Evolutionary conservation across 2,113 vertebrate genomes (phyloP).

Genomic region (Hepsetus odoe): DNA sequence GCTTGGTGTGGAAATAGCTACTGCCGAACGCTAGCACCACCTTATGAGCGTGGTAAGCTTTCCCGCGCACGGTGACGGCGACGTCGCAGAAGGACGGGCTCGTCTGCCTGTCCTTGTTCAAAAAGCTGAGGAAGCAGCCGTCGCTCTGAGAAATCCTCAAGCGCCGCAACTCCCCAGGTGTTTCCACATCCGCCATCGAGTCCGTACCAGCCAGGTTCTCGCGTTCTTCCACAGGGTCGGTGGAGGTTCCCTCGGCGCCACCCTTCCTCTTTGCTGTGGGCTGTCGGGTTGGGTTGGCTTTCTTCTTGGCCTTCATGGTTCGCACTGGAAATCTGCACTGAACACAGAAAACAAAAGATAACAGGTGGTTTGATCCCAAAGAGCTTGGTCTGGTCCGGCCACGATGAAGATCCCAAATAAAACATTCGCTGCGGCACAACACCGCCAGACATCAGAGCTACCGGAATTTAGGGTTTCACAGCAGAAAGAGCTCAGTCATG

Average conservation of each 20-base stretch:
- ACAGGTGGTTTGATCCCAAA: too few relatives aligned
- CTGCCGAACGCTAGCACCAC: slow-evolving; percentile 95
- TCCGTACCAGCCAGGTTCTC: not conserved
- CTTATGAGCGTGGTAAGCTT: slow-evolving; percentile 87
- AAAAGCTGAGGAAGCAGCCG: slow-evolving; percentile 85
- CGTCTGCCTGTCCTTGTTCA: slow-evolving; percentile 90
- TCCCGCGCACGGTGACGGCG: slow-evolving; percentile 87
- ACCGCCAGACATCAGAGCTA: too few relatives aligned
- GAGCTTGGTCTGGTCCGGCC: too few relatives aligned
- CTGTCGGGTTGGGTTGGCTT: slow-evolving; percentile 47
- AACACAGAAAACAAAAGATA: not conserved
- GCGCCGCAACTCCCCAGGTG: slow-evolving; percentile 70
- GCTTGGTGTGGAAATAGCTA: slow-evolving; percentile 93
- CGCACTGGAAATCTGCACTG: not conserved
- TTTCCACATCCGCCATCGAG: not conserved
- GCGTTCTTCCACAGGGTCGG: not conserved
- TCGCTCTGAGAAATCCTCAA: slow-evolving; percentile 84
- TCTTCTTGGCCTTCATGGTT: slow-evolving; percentile 67
- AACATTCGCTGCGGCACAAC: too few relatives aligned
- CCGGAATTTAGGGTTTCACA: too few relatives aligned
- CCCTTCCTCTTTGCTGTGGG: slow-evolving; percentile 52
- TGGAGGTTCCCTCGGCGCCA: slow-evolving; percentile 1
- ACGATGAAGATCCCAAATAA: too few relatives aligned
- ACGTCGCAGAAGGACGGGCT: slow-evolving; percentile 87
- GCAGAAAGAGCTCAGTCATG: too few relatives aligned